Conservation (phyloP, 1,140 invertebrate genomes). For the Scylla paramamosain region DNA sequence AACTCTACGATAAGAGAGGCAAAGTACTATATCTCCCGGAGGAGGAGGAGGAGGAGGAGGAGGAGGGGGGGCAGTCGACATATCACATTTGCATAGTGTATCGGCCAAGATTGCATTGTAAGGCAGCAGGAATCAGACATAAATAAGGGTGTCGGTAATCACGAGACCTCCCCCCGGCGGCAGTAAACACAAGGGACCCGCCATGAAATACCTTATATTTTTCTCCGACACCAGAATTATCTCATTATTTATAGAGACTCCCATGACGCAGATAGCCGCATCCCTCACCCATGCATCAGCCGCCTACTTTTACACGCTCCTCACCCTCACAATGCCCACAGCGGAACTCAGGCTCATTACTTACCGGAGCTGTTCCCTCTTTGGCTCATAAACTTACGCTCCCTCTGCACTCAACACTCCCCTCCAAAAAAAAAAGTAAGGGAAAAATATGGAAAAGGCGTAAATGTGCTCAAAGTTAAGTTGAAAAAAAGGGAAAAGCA, state of each 20-base stretch:
- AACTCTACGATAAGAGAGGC: not conserved
- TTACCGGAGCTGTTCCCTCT: not conserved
- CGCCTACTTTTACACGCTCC: not conserved
- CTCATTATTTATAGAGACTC: slow-evolving; percentile 42
- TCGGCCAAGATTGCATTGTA: slow-evolving; percentile 26
- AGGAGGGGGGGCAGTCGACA: not conserved
- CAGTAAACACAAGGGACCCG: slow-evolving; percentile 43
- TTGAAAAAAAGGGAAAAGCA: too few species aligned
- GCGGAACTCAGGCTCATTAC: not conserved
- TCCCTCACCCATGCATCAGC: slow-evolving; percentile 39
- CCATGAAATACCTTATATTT: slow-evolving; percentile 27
- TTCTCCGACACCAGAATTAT: slow-evolving; percentile 4
- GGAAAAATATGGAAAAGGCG: too few species aligned
- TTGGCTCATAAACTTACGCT: not conserved
- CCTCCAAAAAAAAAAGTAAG: too few species aligned
- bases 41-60: too few species aligned
- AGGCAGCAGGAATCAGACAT: slow-evolving; percentile 2
- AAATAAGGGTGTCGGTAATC: slow-evolving; percentile 22
- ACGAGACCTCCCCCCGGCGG: not conserved
- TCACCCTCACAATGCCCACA: slow-evolving; percentile 18
- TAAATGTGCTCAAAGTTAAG: too few species aligned
- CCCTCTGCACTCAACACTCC: too few species aligned
- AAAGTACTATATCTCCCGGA: not conserved
- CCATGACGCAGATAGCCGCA: slow-evolving; percentile 39
- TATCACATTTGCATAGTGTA: slow-evolving; percentile 27